Evolutionary conservation across 2,888 invertebrate species (phyloP).

Genomic region (Mimachlamys varia): DNA sequence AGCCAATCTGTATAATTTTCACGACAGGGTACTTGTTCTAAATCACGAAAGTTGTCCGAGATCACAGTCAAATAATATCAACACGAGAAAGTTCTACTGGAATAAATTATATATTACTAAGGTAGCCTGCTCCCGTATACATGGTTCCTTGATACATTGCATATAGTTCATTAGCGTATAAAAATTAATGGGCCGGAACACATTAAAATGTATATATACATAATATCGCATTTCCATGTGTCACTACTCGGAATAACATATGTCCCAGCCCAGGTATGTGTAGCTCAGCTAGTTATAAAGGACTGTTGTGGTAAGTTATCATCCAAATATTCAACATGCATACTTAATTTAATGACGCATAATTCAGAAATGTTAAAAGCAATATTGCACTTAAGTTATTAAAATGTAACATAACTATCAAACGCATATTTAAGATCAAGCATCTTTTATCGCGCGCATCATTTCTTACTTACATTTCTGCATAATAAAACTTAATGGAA

Average conservation of each 20-base stretch:
- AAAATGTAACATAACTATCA: background rate
- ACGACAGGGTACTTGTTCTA: too few relatives aligned
- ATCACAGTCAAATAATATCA: too few relatives aligned
- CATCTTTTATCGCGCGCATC: too few relatives aligned
- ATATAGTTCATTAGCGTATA: background rate
- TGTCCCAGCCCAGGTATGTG: background rate
- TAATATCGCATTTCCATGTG: conserved; percentile 15
- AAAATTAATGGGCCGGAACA: conserved; percentile 1
- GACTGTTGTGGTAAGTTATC: background rate
- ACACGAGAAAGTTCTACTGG: too few relatives aligned
- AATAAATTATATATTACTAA: too few relatives aligned
- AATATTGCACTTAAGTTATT: background rate
- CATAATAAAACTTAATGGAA: too few relatives aligned
- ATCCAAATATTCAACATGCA: background rate
- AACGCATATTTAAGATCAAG: background rate
- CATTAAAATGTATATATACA: background rate
- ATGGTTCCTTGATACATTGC: background rate
- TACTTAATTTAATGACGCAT: background rate
- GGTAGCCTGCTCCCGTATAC: too few relatives aligned
- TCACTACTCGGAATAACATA: background rate
- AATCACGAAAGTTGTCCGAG: too few relatives aligned
- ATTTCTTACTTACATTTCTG: too few relatives aligned
- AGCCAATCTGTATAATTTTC: too few relatives aligned
- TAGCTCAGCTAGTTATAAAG: background rate
- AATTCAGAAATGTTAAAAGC: background rate